These are phyloP conservation scores for Columba janthina DNA, from an alignment of 2,113 vertebrate species.

Conservation along the genomic window DNA sequence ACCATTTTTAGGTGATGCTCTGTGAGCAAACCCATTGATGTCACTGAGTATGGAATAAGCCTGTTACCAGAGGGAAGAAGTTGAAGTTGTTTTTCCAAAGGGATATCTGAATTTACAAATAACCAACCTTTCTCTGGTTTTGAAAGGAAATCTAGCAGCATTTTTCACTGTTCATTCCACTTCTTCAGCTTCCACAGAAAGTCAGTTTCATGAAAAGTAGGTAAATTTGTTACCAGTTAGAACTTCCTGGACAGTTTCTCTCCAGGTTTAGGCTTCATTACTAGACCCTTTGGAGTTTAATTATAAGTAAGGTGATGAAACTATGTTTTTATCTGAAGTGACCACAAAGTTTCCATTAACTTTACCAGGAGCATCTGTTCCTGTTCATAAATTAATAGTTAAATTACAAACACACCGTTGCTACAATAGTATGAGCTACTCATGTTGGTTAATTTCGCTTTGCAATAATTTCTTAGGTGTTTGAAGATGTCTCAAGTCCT, in stretches of 20 bases:
- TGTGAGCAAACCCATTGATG: conserved; percentile 34
- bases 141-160: not conserved
- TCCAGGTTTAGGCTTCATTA: not conserved
- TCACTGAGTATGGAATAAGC: conserved; percentile 8
- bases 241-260: not conserved
- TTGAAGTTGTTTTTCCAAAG: not conserved
- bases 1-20: conserved; percentile 5
- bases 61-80: not conserved
- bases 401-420: not conserved
- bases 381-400: not conserved
- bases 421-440: not conserved
- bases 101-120: conserved; percentile 9
- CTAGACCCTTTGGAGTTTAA: not conserved
- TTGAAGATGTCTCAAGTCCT: not conserved
- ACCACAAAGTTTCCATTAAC: not conserved
- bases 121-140: not conserved
- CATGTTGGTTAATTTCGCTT: not conserved
- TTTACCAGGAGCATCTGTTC: not conserved
- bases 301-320: not conserved
- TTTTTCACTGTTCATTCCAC: not conserved
- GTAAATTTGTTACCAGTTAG: not conserved
- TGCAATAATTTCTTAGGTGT: not conserved
- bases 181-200: not conserved
- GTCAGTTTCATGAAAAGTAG: not conserved
- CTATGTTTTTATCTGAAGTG: not conserved